Base-by-base conservation (phyloP, 2,797 vertebrate genomes). In the Etheostoma perlongum region DNA sequence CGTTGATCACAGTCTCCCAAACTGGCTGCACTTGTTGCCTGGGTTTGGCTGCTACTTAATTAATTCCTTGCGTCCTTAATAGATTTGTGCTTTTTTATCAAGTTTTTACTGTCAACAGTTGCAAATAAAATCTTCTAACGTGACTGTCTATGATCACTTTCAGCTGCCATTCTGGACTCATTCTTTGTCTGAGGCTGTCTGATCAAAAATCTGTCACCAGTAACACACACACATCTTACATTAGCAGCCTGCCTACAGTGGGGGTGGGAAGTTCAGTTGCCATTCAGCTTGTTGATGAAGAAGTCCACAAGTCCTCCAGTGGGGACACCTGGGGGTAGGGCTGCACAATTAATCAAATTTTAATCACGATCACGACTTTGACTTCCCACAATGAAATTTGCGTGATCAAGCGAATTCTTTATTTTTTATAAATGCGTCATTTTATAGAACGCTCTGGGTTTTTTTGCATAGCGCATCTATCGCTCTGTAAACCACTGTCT, bases 1-100 rank as follows among this genome's bases (percentile, higher is more conserved):
- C 77, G 78, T n/a, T 74, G 61, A 81, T 87, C 79, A 81, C 67
- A 84, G 79, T 74, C 67, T 42, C 44, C 61, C 76, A 82, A 71
- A 83, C 76, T 81, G 78, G 73, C 81, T 65, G 33, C 59, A 21
- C 73, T 61, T 46, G n/a, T 66, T 80, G 67, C 63, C 49, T 57
- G 42, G 12, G 10, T 73, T 84, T 84, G 75, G 64, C 72, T 55
- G 74, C 0, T 42, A 30, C 5, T 77, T 72, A 10, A 44, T 68
- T 68, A 30, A 53, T 4, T 53, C 67, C 52, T 67, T 15, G 4
- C 76, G 11, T 67, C 55, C 19, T 60, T 19, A 52, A 67, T 62
- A 63, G 40, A 59, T 79, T 19, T 62, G 15, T 59, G 63, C 47
- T 3, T 4, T 76, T 76, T 59, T 73, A 40, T 62, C 51, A 27